Evolutionary conservation across 92 coral and sea anemone species (phyloP), one percentile per base, ranked within the genome.

Genomic region (Heliopora coerulea): DNA sequence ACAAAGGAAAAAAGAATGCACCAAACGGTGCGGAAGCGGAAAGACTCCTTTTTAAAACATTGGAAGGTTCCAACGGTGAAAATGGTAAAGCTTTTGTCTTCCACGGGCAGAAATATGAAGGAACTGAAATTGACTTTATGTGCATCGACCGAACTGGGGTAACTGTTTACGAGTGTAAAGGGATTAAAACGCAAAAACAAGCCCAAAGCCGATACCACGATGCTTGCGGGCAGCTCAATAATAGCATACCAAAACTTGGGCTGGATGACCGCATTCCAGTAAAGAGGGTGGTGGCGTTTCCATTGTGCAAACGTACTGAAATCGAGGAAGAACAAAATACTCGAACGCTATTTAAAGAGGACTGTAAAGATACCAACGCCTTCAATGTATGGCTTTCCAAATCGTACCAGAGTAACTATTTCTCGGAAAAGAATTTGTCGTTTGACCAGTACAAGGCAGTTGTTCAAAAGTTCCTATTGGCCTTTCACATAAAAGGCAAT

Each of bases 131-230:
- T 10, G 73, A 66, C 19, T 66, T 66, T 46, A 19, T 66, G 13
- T 41, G 1, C 28, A 14, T 41, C 1, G 50, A 50, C 13, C 21
- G 8, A 0, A 13, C 25, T 23, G 73, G 73, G 18, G 23, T 66
- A 17, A 25, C 33, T 20, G 73, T 66, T 3, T 9, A 27, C 8
- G 73, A 66, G 57, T 66, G 73, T 54, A 66, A 66, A 44, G 73
- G 31, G 18, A 24, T 62, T 32, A 17, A 0, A 0, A 62, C 13
- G 29, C 0, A 11, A 4, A 34, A 19, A 21, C 30, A 7, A 9
- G 54, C 73, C 4, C 56, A 23, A n/a, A 0, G 19, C 17, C 20
- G 34, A 18, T 66, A 42, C 11, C 21, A 66, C 8, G 37, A 66
- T 7, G 73, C 73, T 6, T 46, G 57, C 21, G 3, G 0, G 11